phyloP scores from a whole-genome alignment of 2,113 vertebrate species.

The Stigmatopora argus region DNA sequence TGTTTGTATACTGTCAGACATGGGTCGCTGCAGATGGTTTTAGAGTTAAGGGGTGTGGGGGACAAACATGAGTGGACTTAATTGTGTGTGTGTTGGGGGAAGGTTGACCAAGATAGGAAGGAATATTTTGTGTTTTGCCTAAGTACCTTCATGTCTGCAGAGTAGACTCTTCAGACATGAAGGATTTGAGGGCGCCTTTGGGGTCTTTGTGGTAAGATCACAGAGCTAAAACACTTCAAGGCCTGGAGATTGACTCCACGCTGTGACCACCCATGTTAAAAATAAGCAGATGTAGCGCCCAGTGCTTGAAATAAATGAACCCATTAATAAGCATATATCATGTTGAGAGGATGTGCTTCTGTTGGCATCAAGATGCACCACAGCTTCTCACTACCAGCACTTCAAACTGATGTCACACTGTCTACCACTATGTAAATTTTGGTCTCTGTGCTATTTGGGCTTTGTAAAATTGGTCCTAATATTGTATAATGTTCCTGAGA shows the following conservation, averaged over 20 bases:
- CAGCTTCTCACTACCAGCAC: constrained; percentile 32
- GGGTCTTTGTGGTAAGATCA: constrained; percentile 12
- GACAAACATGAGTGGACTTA: constrained; percentile 42
- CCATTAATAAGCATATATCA: constrained; percentile 32
- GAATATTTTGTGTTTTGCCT: constrained; percentile 25
- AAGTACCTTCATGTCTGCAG: constrained; percentile 27
- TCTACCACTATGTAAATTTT: constrained; percentile 48
- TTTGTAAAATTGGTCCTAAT: constrained; percentile 27
- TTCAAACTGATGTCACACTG: constrained; percentile 53
- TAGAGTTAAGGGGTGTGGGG: constrained; percentile 37
- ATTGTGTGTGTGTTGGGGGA: constrained; percentile 20
- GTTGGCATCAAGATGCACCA: constrained; percentile 27
- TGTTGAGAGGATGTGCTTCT: constrained; percentile 20
- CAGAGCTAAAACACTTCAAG: not conserved
- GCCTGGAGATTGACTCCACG: not conserved
- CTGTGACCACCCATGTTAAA: not conserved
- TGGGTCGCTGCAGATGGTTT: constrained; percentile 64
- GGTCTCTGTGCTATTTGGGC: constrained; percentile 52
- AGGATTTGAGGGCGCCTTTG: constrained; percentile 34
- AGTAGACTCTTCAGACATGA: constrained; percentile 21
- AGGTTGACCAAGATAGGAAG: constrained; percentile 22
- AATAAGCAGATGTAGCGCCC: not conserved
- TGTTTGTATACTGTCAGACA: constrained; percentile 64
- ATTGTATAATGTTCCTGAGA: constrained; percentile 31
- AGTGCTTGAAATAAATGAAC: constrained; percentile 37